Base-by-base conservation (phyloP, 2,888 invertebrate species). In the Julus scandinavius region DNA sequence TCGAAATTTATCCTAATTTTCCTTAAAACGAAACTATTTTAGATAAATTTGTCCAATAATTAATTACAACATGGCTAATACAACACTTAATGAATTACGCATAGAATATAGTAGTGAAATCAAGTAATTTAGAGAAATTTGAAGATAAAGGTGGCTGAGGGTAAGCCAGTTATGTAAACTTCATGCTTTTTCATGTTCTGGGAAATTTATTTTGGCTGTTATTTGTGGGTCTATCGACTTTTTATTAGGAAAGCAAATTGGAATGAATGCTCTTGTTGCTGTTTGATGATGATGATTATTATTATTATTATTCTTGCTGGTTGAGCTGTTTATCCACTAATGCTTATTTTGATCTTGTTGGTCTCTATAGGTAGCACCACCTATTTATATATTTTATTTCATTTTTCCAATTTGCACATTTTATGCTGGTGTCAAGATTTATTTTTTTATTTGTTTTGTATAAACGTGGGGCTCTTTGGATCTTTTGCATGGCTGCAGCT, bases 361-460 rank as follows among this genome's bases (percentile, higher is more conserved):
- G 72, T 29, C 72, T 72, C 72, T 72, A 72, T 72, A 72, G 72
- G 72, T 72, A 72, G 72, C 72, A 72, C 72, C 72, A 72, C 29
- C 72, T 72, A 72, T 72, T 85, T 85, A 85, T 85, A 50, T 85
- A 85, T 84, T 85, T 49, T 85, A 85, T 85, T 63, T 87, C 72
- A 58, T 87, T 87, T 87, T 87, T 72, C 87, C 72, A 72, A 72
- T 29, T 87, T 87, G 87, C 72, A 72, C 87, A 45, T 72, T 72
- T 63, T 63, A 63, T 87, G 87, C 87, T 87, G 87, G 87, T 87
- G 87, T 87, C 87, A 87, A 87, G 87, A 87, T 58, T 87, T 50
- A 85, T 85, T 85, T 85, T 85, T 85, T 41, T 85, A 29, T 72
- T 72, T 72, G 72, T 72, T 29, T 72, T 72, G 72, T 72, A 72